Evolutionary conservation across 2,113 vertebrate genomes (phyloP).

Genomic region (Deroptyus accipitrinus): DNA sequence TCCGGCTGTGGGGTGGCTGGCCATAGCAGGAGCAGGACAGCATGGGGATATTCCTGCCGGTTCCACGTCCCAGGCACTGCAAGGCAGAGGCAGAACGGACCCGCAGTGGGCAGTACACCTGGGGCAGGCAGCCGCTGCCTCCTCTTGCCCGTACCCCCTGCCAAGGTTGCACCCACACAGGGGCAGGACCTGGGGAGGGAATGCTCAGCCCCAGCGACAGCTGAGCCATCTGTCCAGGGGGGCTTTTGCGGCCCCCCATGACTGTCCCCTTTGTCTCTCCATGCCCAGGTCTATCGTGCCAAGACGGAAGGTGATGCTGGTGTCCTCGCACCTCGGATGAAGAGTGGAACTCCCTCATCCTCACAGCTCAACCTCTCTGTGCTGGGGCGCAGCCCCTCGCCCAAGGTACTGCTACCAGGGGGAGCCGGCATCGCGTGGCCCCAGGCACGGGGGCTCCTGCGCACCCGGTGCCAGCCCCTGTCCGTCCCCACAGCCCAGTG

Average conservation of each 20-base stretch:
- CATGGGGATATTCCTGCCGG: accelerated
- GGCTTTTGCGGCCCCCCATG: not conserved
- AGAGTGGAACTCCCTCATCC: constrained; percentile 69
- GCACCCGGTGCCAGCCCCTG: not conserved
- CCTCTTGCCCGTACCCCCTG: not conserved
- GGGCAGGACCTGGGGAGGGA: not conserved
- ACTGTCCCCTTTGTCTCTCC: not conserved
- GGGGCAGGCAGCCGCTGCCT: not conserved
- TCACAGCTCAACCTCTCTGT: constrained; percentile 73
- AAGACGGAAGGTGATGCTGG: constrained; percentile 78
- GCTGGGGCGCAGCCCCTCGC: constrained; percentile 80
- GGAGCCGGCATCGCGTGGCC: accelerated
- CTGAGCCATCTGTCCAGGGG: not conserved
- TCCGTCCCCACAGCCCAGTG: not conserved
- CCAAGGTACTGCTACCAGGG: constrained; percentile 75
- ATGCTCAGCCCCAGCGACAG: accelerated
- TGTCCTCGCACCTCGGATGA: constrained; percentile 65
- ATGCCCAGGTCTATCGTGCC: constrained; percentile 82
- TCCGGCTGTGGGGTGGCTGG: not conserved
- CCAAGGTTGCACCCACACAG: accelerated
- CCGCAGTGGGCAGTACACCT: not conserved
- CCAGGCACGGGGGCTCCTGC: accelerated
- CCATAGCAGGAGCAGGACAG: not conserved
- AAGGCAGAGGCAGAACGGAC: not conserved
- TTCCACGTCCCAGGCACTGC: not conserved